Evolutionary conservation across 2,888 invertebrate species (phyloP), one percentile per base, ranked within the genome.

Genomic region (Tanypteryx hageni): DNA sequence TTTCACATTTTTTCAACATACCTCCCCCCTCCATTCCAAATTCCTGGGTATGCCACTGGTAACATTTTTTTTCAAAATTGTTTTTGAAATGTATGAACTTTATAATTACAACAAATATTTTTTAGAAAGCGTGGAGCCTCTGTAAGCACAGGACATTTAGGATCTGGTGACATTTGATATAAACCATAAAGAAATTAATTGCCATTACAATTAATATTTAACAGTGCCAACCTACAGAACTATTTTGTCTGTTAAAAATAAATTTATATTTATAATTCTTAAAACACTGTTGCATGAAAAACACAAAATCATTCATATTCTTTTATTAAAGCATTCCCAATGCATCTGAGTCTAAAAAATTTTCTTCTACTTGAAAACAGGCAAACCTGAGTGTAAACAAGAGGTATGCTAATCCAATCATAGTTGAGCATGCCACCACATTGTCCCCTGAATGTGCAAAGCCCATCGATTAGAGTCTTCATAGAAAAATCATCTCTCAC

Each of bases 401-500:
- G 93, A 10, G 95, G 95, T 68, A 95, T 94, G 93, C 94, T 94
- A 68, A 95, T 94, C 94, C 94, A 94, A 92, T 95, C 95, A 92
- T 94, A 94, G 92, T 94, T 94, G 31, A 94, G 93, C 92, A 94
- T 93, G 64, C 94, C 93, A 44, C 94, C 94, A 92, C 94, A 94
- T 3, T 94, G 93, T 14, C 93, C 93, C 92, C 95, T 93, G 93
- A 95, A 95, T 83, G 94, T 94, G 92, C 95, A 95, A 16, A 96
- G 94, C 93, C 95, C 95, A 61, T 95, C 95, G 76, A 95, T 94
- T 1, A 95, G 93, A 64, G 95, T 95, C 92, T 95, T 94, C 27
- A 95, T 94, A 13, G 95, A 95, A 92, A 95, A 95, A 93, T 96
- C 95, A 92, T 94, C 94, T 14, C 93, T 93, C 84, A 94, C 94